Percentiles rank a stretch among this genome's conserved stretches.
These are phyloP conservation scores for Toxotes chatareus DNA, from an alignment of 2,113 vertebrate genomes.

Conservation along the genomic window DNA sequence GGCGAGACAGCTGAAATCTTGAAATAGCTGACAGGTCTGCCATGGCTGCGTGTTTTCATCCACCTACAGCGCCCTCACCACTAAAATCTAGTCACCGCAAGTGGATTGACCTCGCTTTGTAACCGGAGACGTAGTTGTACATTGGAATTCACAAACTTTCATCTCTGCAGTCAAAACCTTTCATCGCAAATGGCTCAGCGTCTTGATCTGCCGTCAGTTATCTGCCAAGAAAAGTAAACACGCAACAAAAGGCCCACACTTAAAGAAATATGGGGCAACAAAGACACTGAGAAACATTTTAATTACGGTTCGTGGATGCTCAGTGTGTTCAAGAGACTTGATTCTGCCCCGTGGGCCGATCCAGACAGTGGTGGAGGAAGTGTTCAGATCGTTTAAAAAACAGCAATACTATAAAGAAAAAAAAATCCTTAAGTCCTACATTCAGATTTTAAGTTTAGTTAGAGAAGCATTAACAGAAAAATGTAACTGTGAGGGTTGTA, in stretches of 20 bases:
- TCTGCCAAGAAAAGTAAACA: conserved; percentile 74
- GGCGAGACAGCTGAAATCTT: conserved; percentile 67
- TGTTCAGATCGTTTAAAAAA: too few species aligned
- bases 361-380: not conserved
- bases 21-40: conserved; percentile 58
- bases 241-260: conserved; percentile 32
- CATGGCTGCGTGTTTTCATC: conserved; percentile 60
- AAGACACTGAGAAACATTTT: conserved; percentile 69
- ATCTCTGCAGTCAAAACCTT: conserved; percentile 83
- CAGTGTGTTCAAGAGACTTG: conserved; percentile 36
- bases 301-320: conserved; percentile 55
- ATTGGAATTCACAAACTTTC: conserved; percentile 86
- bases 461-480: not conserved
- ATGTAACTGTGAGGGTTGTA: too few species aligned
- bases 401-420: too few species aligned
- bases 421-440: not conserved
- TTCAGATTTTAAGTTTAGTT: not conserved
- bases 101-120: conserved; percentile 86
- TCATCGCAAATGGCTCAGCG: conserved; percentile 75
- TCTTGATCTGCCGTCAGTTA: conserved; percentile 78
- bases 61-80: conserved; percentile 59
- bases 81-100: conserved; percentile 79
- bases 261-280: conserved; percentile 55
- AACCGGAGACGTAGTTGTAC: conserved; percentile 80
- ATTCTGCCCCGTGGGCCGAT: not conserved